Base-by-base conservation (phyloP, 2,888 invertebrate genomes). In the Caenorhabditis sp. region DNA sequence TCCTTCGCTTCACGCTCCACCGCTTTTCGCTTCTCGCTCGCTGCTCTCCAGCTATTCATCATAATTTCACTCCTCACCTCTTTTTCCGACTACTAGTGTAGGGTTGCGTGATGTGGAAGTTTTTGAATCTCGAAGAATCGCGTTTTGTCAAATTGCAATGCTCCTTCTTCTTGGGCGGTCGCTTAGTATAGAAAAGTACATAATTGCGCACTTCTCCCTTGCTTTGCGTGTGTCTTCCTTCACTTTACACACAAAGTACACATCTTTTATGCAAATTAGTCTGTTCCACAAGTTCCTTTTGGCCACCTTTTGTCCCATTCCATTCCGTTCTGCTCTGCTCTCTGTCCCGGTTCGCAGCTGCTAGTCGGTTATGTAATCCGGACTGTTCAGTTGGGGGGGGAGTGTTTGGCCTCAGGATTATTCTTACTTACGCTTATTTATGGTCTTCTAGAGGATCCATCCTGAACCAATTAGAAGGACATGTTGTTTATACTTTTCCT, bases 191-290 rank as follows among this genome's bases (percentile, higher is more conserved):
- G 65, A 65, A 74, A 74, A 67, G 76, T 61, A 76, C 76, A 76
- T 76, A 76, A 76, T 76, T 76, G 76, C n/a, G n/a, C n/a, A n/a
- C n/a, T n/a, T n/a, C n/a, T n/a, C n/a, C n/a, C n/a, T n/a, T 67
- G 44, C 53, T 37, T 24, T n/a, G 22, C 40, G 26, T n/a, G 55
- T 28, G n/a, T n/a, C n/a, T n/a, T n/a, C n/a, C 28, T 55, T 56
- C 37, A 20, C 40, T 55, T 56, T 24, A 20, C 40, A 11, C 24
- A 13, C 11, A 55, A 61, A 55, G 55, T 53, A 61, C 71, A 71
- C 76, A 76, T 76, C 67, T 67, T 76, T 76, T 76, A 76, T 76
- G 76, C 76, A 76, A 76, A 76, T 76, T 67, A 76, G 76, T 44
- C 24, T 20, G 55, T 71, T 62, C 44, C 15, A 50, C 64, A 13